Conservation (phyloP, 1,140 invertebrate genomes). For the Pseudomyrmex pallidus region DNA sequence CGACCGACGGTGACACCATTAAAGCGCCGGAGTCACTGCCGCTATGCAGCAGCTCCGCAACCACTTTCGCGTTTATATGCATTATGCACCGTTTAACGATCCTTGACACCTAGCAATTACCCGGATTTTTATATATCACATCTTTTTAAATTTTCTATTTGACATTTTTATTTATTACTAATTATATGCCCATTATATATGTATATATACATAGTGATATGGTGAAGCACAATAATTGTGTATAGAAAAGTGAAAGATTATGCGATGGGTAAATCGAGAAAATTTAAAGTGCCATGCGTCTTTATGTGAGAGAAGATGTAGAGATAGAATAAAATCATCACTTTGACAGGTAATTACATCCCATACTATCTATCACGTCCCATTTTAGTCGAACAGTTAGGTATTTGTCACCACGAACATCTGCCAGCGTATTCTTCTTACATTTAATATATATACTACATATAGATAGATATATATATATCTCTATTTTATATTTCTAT, state of each 20-base stretch:
- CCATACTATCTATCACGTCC: conserved; percentile 71
- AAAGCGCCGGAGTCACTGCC: conserved; percentile 24
- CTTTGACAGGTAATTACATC: conserved; percentile 73
- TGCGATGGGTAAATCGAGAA: conserved; percentile 8
- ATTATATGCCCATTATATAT: not conserved
- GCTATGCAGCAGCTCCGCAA: not conserved
- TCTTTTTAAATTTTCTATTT: not conserved
- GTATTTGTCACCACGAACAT: conserved; percentile 44
- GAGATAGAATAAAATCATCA: conserved; percentile 74
- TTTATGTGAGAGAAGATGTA: not conserved
- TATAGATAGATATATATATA: too few species aligned
- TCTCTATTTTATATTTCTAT: too few species aligned
- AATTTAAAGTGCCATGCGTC: conserved; percentile 7
- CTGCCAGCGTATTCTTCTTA: conserved; percentile 68
- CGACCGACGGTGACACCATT: conserved; percentile 42
- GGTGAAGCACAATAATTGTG: not conserved
- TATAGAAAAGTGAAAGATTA: not conserved
- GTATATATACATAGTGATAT: not conserved
- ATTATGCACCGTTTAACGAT: conserved; percentile 4
- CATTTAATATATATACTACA: not conserved
- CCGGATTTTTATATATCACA: not conserved
- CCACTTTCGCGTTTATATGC: conserved; percentile 24
- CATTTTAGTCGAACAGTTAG: conserved; percentile 58
- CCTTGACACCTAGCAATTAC: conserved; percentile 5
- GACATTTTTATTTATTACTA: not conserved